These are phyloP conservation scores for Thereva nobilitata DNA, from an alignment of 2,888 invertebrate genomes.

Conservation along the genomic window DNA sequence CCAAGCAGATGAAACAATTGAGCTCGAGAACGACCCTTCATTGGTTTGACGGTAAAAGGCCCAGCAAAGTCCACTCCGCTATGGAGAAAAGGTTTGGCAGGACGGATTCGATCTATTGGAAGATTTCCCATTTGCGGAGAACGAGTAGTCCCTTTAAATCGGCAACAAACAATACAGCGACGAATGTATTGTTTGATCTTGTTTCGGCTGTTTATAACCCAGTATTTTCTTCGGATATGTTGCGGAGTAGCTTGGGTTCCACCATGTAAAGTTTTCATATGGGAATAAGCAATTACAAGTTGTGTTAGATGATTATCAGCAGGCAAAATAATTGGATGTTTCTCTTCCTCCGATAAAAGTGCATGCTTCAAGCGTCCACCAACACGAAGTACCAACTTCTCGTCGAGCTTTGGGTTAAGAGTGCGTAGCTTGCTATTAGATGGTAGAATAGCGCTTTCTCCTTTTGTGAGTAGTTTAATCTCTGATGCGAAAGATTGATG, in stretches of 20 bases:
- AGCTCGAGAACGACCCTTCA: not conserved
- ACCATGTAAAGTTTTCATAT: constrained; percentile 41
- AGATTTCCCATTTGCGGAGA: not conserved
- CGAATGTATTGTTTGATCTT: constrained; percentile 20
- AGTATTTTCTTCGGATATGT: constrained; percentile 41
- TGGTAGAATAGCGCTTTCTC: not conserved
- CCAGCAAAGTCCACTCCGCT: constrained; percentile 3
- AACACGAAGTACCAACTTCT: constrained; percentile 25
- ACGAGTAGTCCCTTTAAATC: not conserved
- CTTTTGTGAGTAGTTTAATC: not conserved
- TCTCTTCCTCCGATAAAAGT: constrained; percentile 25
- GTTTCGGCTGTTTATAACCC: constrained; percentile 41
- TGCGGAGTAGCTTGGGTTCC: constrained; percentile 40
- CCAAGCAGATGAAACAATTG: not conserved
- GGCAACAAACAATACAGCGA: constrained; percentile 38
- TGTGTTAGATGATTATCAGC: constrained; percentile 18
- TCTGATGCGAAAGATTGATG: not conserved
- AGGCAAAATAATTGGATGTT: constrained; percentile 34
- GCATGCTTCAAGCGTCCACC: constrained; percentile 29
- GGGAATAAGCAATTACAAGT: constrained; percentile 12
- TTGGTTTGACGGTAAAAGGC: not conserved
- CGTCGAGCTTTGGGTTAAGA: constrained; percentile 28
- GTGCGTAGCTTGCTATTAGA: constrained; percentile 4
- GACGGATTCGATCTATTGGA: not conserved
- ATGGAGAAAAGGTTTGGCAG: not conserved